A percentile compares a stretch with the other conserved stretches of the same genome.
phyloP scores from a whole-genome alignment of 37 sponge, comb jelly and placozoan genomes.

The Chondrosia reniformis region DNA sequence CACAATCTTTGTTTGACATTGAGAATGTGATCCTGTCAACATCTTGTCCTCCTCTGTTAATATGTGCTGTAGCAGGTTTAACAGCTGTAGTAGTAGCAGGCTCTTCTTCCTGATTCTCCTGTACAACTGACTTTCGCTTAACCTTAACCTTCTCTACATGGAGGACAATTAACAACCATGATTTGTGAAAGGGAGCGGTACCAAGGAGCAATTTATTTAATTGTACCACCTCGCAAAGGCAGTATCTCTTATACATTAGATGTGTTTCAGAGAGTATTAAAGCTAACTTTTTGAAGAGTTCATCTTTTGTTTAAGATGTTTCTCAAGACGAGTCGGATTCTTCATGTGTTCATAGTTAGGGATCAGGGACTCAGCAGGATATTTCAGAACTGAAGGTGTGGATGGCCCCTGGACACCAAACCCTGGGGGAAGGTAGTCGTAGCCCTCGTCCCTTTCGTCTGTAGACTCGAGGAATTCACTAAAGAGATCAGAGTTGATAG shows the following conservation, averaged over 20 bases:
- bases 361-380: slow-evolving; percentile 34
- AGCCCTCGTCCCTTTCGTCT: slow-evolving; percentile 38
- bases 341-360: slow-evolving; percentile 7
- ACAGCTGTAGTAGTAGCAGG: background rate
- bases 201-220: too few species aligned
- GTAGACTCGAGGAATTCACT: slow-evolving; percentile 30
- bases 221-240: too few species aligned
- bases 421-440: slow-evolving; percentile 57
- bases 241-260: too few species aligned
- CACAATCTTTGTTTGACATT: slow-evolving; percentile 4
- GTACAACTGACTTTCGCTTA: too few species aligned
- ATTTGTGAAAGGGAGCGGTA: too few species aligned
- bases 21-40: background rate
- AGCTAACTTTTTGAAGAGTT: too few species aligned
- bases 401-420: slow-evolving; percentile 39
- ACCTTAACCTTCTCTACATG: too few species aligned
- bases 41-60: too few species aligned
- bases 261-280: too few species aligned
- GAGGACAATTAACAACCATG: too few species aligned
- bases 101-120: background rate
- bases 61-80: too few species aligned
- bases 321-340: slow-evolving; percentile 56
- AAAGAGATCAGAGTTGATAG: slow-evolving; percentile 33
- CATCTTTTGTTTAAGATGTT: too few species aligned
- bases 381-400: slow-evolving; percentile 61